These are phyloP conservation scores for Drosophila sechellia DNA, from an alignment of 1,140 invertebrate species.

Conservation along the genomic window DNA sequence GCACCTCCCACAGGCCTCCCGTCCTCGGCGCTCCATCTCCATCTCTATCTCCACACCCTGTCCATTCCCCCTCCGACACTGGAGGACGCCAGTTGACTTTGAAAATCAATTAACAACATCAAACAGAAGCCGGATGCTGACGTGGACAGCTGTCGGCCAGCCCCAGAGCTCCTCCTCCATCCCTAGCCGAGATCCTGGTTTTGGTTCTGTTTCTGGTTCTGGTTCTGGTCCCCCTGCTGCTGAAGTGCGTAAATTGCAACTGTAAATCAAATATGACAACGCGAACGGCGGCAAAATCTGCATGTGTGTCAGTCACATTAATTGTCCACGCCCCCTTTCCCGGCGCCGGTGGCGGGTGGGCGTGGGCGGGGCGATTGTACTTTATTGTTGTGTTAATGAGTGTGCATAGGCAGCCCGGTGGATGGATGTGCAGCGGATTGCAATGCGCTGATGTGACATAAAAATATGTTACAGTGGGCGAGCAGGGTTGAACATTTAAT, in stretches of 20 bases:
- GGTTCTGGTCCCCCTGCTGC: conserved; percentile 1
- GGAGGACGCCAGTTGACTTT: conserved; percentile 67
- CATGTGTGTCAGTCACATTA: conserved; percentile 83
- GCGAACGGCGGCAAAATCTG: conserved; percentile 74
- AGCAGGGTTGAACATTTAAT: conserved; percentile 50
- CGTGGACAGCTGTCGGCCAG: conserved; percentile 73
- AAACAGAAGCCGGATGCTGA: conserved; percentile 80
- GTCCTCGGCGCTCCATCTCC: not conserved
- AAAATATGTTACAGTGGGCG: conserved; percentile 69
- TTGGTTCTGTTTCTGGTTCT: not conserved
- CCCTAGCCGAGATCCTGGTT: not conserved
- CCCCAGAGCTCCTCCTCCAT: not conserved
- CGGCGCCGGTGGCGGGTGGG: not conserved
- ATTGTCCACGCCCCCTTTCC: conserved; percentile 60
- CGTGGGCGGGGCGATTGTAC: conserved; percentile 33
- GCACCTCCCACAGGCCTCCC: not conserved
- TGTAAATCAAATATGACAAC: conserved; percentile 84
- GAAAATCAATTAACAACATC: conserved; percentile 84
- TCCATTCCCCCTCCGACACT: not conserved
- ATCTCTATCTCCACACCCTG: not conserved
- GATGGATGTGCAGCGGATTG: conserved; percentile 26
- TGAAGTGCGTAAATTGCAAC: conserved; percentile 83
- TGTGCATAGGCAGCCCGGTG: conserved; percentile 60
- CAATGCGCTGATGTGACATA: conserved; percentile 78
- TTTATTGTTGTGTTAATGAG: conserved; percentile 83